A percentile compares a stretch with the other conserved stretches of the same genome.
phyloP scores from a whole-genome alignment of 2,797 vertebrate species.

The Erpetoichthys calabaricus region DNA sequence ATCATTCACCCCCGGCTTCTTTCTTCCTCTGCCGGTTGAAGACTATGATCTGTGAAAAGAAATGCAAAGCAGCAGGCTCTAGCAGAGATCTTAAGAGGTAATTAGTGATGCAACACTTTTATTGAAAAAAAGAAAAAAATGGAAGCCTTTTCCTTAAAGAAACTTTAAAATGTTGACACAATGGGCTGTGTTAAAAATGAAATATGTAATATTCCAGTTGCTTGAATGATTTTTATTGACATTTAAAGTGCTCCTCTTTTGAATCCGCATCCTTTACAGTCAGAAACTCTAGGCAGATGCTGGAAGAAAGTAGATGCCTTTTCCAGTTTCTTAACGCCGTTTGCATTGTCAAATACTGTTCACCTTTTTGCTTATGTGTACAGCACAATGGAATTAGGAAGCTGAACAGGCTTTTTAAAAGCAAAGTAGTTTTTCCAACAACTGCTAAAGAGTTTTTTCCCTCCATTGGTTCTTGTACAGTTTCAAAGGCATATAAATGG shows the following conservation, averaged over 20 bases:
- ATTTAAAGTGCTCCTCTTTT: too few relatives aligned
- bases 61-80: background rate
- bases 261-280: too few relatives aligned
- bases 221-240: too few relatives aligned
- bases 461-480: slow-evolving; percentile 1
- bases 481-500: slow-evolving; percentile 20
- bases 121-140: slow-evolving; percentile 1
- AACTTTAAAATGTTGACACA: too few relatives aligned
- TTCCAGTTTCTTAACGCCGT: background rate
- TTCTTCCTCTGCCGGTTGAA: slow-evolving; percentile 25
- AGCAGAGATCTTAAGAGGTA: slow-evolving; percentile 2
- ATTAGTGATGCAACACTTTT: slow-evolving; percentile 8
- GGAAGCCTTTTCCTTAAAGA: background rate
- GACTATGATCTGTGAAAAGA: slow-evolving; percentile 1
- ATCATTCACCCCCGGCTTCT: slow-evolving; percentile 39
- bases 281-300: too few relatives aligned
- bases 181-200: too few relatives aligned
- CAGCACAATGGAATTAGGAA: background rate
- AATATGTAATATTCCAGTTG: too few relatives aligned
- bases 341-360: background rate
- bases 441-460: slow-evolving; percentile 7
- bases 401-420: background rate
- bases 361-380: background rate
- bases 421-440: slow-evolving; percentile 2
- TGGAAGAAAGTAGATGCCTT: background rate